A percentile compares a stretch with the other conserved stretches of the same genome.
Evolutionary conservation across 2,888 invertebrate genomes (phyloP).

Genomic region (Sinodicranocentrus sp.): DNA sequence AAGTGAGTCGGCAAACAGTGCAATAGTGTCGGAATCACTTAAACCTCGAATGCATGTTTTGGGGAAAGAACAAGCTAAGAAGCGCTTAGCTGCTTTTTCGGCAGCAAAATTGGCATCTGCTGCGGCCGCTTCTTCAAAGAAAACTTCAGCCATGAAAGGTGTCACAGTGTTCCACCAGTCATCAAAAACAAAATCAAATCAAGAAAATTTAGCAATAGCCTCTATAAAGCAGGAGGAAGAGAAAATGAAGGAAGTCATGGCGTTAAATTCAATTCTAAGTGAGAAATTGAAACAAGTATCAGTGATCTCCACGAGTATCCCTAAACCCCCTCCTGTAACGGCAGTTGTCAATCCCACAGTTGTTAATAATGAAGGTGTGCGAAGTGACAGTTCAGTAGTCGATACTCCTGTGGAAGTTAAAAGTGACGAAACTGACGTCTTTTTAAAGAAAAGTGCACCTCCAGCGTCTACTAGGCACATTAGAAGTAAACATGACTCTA

Average conservation of each 20-base stretch:
- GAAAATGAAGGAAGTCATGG: constrained; percentile 76
- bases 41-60: constrained; percentile 76
- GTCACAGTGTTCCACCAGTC: constrained; percentile 73
- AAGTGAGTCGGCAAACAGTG: constrained; percentile 42
- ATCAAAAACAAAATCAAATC: constrained; percentile 54
- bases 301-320: constrained; percentile 70
- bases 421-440: constrained; percentile 25
- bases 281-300: constrained; percentile 75
- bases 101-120: constrained; percentile 77
- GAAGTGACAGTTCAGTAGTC: constrained; percentile 3
- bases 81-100: constrained; percentile 79
- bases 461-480: constrained; percentile 32
- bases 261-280: constrained; percentile 73
- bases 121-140: constrained; percentile 61
- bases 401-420: constrained; percentile 27
- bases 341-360: constrained; percentile 74
- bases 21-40: constrained; percentile 13
- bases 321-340: constrained; percentile 69
- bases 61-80: constrained; percentile 79
- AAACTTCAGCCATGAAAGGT: constrained; percentile 71
- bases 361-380: constrained; percentile 37
- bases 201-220: constrained; percentile 72
- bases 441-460: constrained; percentile 35
- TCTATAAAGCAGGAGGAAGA: constrained; percentile 75
- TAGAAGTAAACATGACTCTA: constrained; percentile 50